These are phyloP conservation scores for Xanthia togata DNA, from an alignment of 2,888 invertebrate species.

Conservation along the genomic window DNA sequence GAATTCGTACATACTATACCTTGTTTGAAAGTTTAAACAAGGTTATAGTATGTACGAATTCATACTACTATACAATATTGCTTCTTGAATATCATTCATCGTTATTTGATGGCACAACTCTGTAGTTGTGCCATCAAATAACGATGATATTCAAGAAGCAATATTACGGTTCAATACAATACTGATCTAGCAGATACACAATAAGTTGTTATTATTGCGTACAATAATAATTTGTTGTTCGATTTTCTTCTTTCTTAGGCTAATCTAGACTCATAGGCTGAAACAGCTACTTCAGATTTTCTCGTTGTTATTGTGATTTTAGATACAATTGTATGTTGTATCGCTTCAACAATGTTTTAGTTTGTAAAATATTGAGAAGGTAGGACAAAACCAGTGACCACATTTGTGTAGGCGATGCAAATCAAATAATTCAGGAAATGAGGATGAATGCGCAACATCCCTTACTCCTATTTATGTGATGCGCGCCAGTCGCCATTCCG, in stretches of 20 bases:
- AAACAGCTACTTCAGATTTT: not conserved
- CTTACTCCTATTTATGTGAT: slow-evolving; percentile 64
- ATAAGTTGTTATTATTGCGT: slow-evolving; percentile 26
- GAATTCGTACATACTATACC: slow-evolving; percentile 9
- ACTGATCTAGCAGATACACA: not conserved
- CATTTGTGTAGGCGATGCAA: slow-evolving; percentile 15
- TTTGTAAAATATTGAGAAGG: not conserved
- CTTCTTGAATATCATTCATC: no score
- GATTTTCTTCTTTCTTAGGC: not conserved
- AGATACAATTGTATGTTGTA: not conserved
- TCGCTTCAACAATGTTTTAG: not conserved
- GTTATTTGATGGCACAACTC: no score
- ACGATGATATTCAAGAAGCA: slow-evolving; percentile 15
- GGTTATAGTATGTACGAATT: no score
- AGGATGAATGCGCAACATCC: slow-evolving; percentile 61
- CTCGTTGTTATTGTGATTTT: not conserved
- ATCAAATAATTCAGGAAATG: slow-evolving; percentile 29
- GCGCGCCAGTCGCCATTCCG: slow-evolving; percentile 72
- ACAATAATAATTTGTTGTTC: slow-evolving; percentile 12
- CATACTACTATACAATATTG: no score
- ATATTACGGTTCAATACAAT: slow-evolving; percentile 31
- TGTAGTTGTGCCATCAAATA: slow-evolving; percentile 3
- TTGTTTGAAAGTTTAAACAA: no score
- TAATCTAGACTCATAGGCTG: slow-evolving; percentile 10
- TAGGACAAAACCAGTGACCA: not conserved